Evolutionary conservation across 2,113 vertebrate species (phyloP).

Genomic region (Panthera uncia): DNA sequence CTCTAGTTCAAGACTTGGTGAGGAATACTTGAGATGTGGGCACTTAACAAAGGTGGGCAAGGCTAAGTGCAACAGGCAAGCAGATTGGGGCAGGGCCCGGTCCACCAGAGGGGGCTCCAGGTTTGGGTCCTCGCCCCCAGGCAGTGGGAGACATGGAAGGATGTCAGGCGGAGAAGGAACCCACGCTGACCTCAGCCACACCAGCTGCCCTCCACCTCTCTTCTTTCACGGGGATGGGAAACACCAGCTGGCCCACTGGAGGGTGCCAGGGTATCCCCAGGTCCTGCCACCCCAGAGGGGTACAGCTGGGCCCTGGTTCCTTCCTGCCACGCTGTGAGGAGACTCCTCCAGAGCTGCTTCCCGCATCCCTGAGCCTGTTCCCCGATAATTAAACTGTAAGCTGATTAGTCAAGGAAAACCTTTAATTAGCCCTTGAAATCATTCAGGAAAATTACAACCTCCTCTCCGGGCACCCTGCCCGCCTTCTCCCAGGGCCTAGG

Average conservation of each 20-base stretch:
- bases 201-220: neutral
- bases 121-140: neutral
- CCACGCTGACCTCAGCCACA: neutral
- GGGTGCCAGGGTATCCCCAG: neutral
- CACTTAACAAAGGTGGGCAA: neutral
- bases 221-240: neutral
- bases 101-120: neutral
- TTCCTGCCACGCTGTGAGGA: neutral
- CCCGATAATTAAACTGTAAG: slow-evolving; percentile 80
- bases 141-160: neutral
- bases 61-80: neutral
- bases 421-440: slow-evolving; percentile 82
- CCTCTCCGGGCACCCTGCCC: slow-evolving; percentile 37
- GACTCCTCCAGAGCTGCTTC: slow-evolving; percentile 46
- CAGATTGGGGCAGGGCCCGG: neutral
- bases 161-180: neutral
- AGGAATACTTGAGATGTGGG: neutral
- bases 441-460: slow-evolving; percentile 80
- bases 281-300: neutral
- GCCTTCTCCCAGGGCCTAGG: slow-evolving; percentile 8
- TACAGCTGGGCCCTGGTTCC: neutral
- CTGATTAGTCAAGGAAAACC: slow-evolving; percentile 79
- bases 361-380: slow-evolving; percentile 42
- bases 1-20: neutral
- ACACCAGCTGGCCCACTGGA: neutral